Evolutionary conservation across 1,140 invertebrate genomes (phyloP), one percentile per base, ranked within the genome.

Genomic region (Drosophila ficusphila): DNA sequence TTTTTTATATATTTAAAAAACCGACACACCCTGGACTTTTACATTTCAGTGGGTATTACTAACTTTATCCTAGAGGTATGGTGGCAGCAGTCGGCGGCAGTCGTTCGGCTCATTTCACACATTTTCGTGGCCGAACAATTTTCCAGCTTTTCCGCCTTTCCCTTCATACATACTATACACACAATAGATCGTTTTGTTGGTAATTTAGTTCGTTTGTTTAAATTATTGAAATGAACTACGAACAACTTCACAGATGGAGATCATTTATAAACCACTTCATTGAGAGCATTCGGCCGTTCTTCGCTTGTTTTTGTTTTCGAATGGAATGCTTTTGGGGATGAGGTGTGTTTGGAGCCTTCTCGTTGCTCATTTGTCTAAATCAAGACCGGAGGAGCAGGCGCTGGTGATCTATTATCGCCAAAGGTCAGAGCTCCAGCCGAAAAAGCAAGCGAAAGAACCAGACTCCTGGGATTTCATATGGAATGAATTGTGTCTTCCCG

Each of bases 221-320:
- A 79, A 76, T 76, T 79, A 79, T 76, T 53, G 56, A 79, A 79
- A 86, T 61, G 72, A 72, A 54, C 76, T 64, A 76, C 44, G 38
- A 65, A 72, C 49, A 75, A 53, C 31, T 29, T 39, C 46, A 57
- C 51, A 73, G 56, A 47, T 76, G 76, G 51, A 81, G 79, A 79
- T 85, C 78, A 85, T 86, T 81, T 86, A 85, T 85, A 85, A 79
- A 79, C 39, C 76, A 76, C 76, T 85, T 86, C 76, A 76, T 65
- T 48, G 34, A 27, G 54, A 12, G 54, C 48, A 39, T n/a, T 39
- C 29, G 53, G 49, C 41, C 49, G 51, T 18, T 56, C 34, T 48
- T 58, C 7, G 51, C 58, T 52, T 42, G 14, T 18, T 29, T 33
- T 42, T 25, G 4, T 57, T 21, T 14, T 25, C 4, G 18, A 0